Evolutionary conservation across 2,888 invertebrate species (phyloP).

Genomic region (Coenonympha arcania): DNA sequence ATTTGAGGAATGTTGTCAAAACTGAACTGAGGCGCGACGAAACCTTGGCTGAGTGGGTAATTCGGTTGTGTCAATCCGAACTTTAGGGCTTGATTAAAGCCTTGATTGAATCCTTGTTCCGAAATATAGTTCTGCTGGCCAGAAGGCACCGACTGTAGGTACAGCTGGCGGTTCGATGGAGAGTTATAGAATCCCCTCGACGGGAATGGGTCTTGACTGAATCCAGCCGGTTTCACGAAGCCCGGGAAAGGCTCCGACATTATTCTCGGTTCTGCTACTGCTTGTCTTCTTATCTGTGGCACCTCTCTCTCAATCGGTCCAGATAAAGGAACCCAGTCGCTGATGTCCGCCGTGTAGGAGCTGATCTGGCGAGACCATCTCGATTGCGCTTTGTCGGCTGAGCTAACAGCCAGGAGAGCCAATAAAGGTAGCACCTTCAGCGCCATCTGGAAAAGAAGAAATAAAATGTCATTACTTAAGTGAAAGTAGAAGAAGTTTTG

Average conservation of each 20-base stretch:
- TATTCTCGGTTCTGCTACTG: conserved; percentile 65
- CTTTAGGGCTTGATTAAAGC: conserved; percentile 56
- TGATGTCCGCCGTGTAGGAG: conserved; percentile 61
- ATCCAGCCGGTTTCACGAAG: conserved; percentile 36
- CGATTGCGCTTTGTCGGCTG: conserved; percentile 47
- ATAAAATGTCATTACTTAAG: not conserved
- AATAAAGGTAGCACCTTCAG: conserved; percentile 48
- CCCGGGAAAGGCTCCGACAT: conserved; percentile 59
- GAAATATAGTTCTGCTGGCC: conserved; percentile 63
- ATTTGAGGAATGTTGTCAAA: conserved; percentile 49
- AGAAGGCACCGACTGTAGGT: conserved; percentile 61
- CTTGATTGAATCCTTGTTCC: conserved; percentile 64
- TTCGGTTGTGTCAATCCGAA: conserved; percentile 61
- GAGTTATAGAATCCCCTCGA: conserved; percentile 50
- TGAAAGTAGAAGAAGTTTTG: not conserved
- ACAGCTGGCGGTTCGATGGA: conserved; percentile 54
- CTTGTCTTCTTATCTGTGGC: conserved; percentile 57
- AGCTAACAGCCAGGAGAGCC: conserved; percentile 40
- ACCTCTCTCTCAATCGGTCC: conserved; percentile 49
- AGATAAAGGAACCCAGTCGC: conserved; percentile 64
- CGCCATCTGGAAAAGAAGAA: conserved; percentile 56
- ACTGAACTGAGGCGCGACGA: conserved; percentile 51
- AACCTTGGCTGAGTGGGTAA: conserved; percentile 59
- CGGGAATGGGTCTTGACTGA: conserved; percentile 51
- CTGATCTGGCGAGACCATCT: conserved; percentile 70